phyloP scores from a whole-genome alignment of 2,113 vertebrate species.

The Brienomyrus brachyistius region DNA sequence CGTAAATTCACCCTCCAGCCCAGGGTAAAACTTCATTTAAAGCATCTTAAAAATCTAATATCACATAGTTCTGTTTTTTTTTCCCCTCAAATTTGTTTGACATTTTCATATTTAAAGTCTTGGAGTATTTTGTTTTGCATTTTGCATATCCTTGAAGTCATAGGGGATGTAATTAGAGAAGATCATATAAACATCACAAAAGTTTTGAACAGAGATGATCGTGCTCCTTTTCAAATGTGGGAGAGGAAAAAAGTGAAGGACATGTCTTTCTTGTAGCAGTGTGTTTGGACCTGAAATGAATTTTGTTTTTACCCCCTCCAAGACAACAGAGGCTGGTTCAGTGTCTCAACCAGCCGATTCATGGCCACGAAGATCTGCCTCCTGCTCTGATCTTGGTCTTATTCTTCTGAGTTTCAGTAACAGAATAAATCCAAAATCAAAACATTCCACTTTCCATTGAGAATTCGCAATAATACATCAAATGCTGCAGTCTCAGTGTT shows the following conservation, averaged over 20 bases:
- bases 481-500: background rate
- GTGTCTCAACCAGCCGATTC: background rate
- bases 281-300: background rate
- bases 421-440: background rate
- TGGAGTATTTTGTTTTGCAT: background rate
- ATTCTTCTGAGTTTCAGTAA: background rate
- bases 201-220: background rate
- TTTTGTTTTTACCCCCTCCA: background rate
- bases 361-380: background rate
- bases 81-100: background rate
- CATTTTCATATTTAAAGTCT: background rate
- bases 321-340: background rate
- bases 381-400: background rate
- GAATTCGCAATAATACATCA: background rate
- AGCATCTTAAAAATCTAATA: background rate
- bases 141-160: background rate
- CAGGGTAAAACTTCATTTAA: constrained; percentile 16
- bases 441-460: background rate
- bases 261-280: background rate
- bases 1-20: constrained; percentile 36
- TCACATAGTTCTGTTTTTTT: background rate
- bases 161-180: background rate
- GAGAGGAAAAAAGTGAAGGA: background rate
- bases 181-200: background rate
- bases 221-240: background rate